Percentiles rank a stretch among this genome's conserved stretches.
phyloP scores from a whole-genome alignment of 2,888 invertebrate species.

The Eucera pruinosa region DNA sequence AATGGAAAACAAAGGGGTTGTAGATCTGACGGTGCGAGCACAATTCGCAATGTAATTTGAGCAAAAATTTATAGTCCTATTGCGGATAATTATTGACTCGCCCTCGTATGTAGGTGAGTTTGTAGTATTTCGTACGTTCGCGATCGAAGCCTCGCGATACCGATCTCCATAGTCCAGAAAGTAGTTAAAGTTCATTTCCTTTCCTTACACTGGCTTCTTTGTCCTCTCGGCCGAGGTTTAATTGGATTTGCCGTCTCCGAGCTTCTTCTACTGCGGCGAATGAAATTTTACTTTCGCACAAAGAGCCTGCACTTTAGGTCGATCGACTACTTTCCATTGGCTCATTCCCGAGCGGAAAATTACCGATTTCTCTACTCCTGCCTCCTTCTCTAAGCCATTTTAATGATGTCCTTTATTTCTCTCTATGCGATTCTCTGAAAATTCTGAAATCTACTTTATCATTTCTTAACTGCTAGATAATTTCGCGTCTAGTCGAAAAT shows the following conservation, averaged over 20 bases:
- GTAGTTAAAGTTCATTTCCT: conserved; percentile 34
- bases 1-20: too few species aligned
- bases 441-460: not conserved
- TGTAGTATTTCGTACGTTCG: not conserved
- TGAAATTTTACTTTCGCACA: conserved; percentile 43
- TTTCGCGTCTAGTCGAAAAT: too few species aligned
- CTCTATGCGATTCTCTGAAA: not conserved
- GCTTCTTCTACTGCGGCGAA: conserved; percentile 10
- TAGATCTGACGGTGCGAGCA: too few species aligned
- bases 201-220: conserved; percentile 19
- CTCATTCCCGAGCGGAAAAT: conserved; percentile 22
- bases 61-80: too few species aligned
- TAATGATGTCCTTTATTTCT: not conserved
- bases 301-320: conserved; percentile 33
- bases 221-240: conserved; percentile 32
- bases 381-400: not conserved
- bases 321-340: conserved; percentile 29
- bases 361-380: conserved; percentile 2
- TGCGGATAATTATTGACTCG: too few species aligned
- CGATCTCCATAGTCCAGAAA: conserved; percentile 20
- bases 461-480: too few species aligned
- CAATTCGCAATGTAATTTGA: too few species aligned
- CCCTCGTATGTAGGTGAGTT: too few species aligned
- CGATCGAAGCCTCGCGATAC: not conserved
- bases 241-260: conserved; percentile 35